These are phyloP conservation scores for Habroteleia sp. DNA, from an alignment of 2,888 invertebrate species.

Conservation along the genomic window DNA sequence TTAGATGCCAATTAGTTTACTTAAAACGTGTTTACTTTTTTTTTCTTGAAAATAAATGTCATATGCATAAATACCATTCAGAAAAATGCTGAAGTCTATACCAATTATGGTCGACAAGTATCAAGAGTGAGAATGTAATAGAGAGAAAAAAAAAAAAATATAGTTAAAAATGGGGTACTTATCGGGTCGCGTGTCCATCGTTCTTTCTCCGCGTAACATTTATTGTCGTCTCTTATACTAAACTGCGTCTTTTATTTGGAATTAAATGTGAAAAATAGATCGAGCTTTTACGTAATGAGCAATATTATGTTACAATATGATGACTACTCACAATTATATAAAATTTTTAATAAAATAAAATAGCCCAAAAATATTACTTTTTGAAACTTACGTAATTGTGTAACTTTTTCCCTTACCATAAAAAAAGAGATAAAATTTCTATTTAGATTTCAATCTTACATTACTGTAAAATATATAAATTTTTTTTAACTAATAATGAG, in stretches of 20 bases:
- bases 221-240: slow-evolving; percentile 47
- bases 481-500: too few relatives aligned
- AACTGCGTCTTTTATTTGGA: slow-evolving; percentile 20
- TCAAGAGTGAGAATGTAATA: slow-evolving; percentile 59
- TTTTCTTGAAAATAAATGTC: slow-evolving; percentile 47
- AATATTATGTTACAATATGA: too few relatives aligned
- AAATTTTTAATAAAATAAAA: too few relatives aligned
- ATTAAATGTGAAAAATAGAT: slow-evolving; percentile 50
- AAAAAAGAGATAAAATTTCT: too few relatives aligned
- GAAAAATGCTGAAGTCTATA: slow-evolving; percentile 18
- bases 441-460: too few relatives aligned
- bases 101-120: slow-evolving; percentile 51
- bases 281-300: too few relatives aligned
- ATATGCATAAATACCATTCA: slow-evolving; percentile 46
- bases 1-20: slow-evolving; percentile 67
- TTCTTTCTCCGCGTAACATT: slow-evolving; percentile 32
- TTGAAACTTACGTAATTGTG: too few relatives aligned
- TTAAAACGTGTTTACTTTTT: slow-evolving; percentile 42
- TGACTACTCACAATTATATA: too few relatives aligned
- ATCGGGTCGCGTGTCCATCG: slow-evolving; percentile 54
- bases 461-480: too few relatives aligned
- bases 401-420: too few relatives aligned
- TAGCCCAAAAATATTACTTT: too few relatives aligned
- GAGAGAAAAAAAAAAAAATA: slow-evolving; percentile 16
- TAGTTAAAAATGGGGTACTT: slow-evolving; percentile 53